These are phyloP conservation scores for Tiliacea citrago DNA, from an alignment of 2,888 invertebrate species.

Conservation along the genomic window DNA sequence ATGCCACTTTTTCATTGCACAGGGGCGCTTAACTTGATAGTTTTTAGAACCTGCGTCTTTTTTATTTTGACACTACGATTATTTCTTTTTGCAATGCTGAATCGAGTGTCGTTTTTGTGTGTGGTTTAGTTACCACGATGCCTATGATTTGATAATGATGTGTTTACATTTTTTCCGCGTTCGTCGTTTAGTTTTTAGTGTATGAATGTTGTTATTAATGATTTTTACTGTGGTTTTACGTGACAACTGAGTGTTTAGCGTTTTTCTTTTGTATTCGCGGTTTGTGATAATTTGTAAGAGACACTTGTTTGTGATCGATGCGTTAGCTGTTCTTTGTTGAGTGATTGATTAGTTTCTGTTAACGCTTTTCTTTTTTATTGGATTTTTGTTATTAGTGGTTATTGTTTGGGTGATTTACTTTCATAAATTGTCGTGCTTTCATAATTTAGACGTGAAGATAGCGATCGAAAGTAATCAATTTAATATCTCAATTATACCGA, in stretches of 20 bases:
- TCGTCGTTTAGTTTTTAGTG: conserved; percentile 58
- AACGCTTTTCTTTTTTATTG: conserved; percentile 15
- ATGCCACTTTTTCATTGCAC: conserved; percentile 79
- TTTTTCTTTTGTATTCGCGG: conserved; percentile 43
- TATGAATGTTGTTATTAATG: conserved; percentile 42
- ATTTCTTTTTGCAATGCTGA: conserved; percentile 66
- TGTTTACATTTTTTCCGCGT: conserved; percentile 70
- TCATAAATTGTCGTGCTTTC: conserved; percentile 15
- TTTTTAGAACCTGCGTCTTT: conserved; percentile 68
- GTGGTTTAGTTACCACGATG: conserved; percentile 39
- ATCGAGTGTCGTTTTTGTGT: conserved; percentile 56
- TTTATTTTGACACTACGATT: conserved; percentile 67
- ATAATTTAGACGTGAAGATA: conserved; percentile 12
- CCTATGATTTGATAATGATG: conserved; percentile 57
- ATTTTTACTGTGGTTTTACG: conserved; percentile 49
- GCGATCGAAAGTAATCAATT: conserved; percentile 18
- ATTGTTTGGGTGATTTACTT: conserved; percentile 1
- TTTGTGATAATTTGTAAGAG: conserved; percentile 55
- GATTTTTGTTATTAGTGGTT: conserved; percentile 2
- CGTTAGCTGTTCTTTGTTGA: conserved; percentile 12
- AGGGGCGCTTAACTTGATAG: conserved; percentile 78
- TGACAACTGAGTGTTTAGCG: conserved; percentile 58
- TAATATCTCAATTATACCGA: conserved; percentile 9
- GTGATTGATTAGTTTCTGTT: conserved; percentile 37
- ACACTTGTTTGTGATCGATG: conserved; percentile 37